Evolutionary conservation across 2,113 vertebrate species (phyloP).

Genomic region (Trematomus loennbergii): DNA sequence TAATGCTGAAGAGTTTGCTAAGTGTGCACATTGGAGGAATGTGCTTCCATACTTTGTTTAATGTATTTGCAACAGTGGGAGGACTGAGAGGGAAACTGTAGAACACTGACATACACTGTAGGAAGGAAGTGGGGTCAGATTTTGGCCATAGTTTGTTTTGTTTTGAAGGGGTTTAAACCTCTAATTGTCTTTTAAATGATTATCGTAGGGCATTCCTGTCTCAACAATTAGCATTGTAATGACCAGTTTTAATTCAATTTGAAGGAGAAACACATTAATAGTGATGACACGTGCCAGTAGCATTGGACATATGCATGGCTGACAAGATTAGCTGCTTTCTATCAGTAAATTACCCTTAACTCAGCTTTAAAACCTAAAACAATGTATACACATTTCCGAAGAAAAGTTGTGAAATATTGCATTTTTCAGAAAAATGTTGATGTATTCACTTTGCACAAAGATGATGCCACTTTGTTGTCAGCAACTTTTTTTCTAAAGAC

Average conservation of each 20-base stretch:
- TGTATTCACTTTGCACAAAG: slow-evolving; percentile 27
- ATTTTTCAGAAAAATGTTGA: slow-evolving; percentile 14
- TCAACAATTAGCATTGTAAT: neutral
- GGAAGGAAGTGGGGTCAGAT: slow-evolving; percentile 21
- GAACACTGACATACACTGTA: neutral
- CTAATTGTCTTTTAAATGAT: neutral
- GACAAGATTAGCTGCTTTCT: neutral
- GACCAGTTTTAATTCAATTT: neutral
- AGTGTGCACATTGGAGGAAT: slow-evolving; percentile 15
- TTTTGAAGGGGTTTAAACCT: neutral
- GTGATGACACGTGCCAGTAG: neutral
- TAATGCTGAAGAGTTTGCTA: slow-evolving; percentile 17
- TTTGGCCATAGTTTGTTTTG: slow-evolving; percentile 6
- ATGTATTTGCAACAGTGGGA: neutral
- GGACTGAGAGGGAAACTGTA: slow-evolving; percentile 9
- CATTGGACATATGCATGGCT: neutral
- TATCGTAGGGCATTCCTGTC: neutral
- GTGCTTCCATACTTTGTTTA: neutral
- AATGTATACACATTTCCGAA: neutral
- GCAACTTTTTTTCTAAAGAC: slow-evolving; percentile 44
- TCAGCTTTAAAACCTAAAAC: slow-evolving; percentile 13
- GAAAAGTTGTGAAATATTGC: slow-evolving; percentile 6
- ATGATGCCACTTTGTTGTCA: slow-evolving; percentile 55
- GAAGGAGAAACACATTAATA: no score
- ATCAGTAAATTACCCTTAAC: neutral